phyloP scores from a whole-genome alignment of 2,888 invertebrate genomes.

The Gisinianus flammeolus region DNA sequence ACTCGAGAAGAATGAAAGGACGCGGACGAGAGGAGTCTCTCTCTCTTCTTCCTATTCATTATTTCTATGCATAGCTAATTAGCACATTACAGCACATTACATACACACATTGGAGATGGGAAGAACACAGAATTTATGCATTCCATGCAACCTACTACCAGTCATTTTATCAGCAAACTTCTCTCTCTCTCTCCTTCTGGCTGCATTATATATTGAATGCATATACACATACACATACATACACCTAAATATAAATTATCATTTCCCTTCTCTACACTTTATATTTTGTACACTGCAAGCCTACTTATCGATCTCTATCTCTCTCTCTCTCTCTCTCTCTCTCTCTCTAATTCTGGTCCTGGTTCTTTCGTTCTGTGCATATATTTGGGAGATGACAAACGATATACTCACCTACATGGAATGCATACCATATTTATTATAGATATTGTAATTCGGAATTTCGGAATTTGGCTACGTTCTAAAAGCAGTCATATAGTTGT shows the following conservation, averaged over 20 bases:
- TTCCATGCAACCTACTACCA: conserved; percentile 1
- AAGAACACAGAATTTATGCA: conserved; percentile 22
- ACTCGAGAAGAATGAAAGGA: background rate
- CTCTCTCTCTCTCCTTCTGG: conserved; percentile 2
- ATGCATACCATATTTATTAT: background rate
- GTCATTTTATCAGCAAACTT: background rate
- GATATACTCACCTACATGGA: background rate
- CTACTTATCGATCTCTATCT: background rate
- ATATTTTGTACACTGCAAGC: background rate
- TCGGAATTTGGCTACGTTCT: background rate
- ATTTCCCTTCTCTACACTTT: background rate
- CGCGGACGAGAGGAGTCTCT: background rate
- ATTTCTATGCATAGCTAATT: conserved; percentile 42
- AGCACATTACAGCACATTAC: conserved; percentile 41
- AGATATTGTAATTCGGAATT: background rate
- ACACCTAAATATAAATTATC: too few relatives aligned
- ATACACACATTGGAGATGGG: conserved; percentile 20
- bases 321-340: background rate
- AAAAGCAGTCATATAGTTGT: too few relatives aligned
- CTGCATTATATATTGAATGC: background rate
- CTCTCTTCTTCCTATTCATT: conserved; percentile 39
- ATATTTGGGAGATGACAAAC: background rate
- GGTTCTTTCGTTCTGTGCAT: background rate
- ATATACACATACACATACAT: background rate
- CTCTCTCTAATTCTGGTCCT: background rate